Percentiles rank a stretch among this genome's conserved stretches.
Conservation (phyloP, 2,113 vertebrate species). For the Chaetodon auriga region DNA sequence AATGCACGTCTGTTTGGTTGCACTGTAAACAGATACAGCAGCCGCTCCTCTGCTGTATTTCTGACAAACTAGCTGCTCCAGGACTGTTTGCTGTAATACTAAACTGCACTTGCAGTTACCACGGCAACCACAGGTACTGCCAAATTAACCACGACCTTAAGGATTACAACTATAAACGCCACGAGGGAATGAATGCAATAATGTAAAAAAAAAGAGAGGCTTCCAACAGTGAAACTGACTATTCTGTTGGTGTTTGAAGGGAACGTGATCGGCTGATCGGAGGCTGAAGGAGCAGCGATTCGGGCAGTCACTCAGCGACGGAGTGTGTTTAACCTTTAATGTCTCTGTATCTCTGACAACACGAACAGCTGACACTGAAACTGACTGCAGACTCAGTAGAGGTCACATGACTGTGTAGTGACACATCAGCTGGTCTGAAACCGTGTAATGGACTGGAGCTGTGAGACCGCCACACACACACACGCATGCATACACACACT, state of each 20-base stretch:
- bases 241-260: neutral
- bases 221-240: neutral
- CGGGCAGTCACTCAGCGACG: neutral
- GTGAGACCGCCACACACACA: constrained; percentile 38
- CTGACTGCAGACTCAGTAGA: constrained; percentile 19
- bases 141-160: neutral
- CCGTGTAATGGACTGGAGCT: constrained; percentile 62
- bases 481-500: constrained; percentile 26
- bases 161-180: neutral
- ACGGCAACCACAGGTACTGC: neutral
- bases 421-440: constrained; percentile 61
- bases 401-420: constrained; percentile 64
- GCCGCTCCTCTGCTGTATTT: neutral
- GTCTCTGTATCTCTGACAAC: constrained; percentile 19
- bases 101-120: too few relatives aligned
- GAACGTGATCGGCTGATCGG: constrained; percentile 14
- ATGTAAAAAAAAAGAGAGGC: too few relatives aligned
- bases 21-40: neutral
- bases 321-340: constrained; percentile 51
- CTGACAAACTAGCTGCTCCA: neutral
- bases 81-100: too few relatives aligned
- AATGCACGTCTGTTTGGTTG: neutral
- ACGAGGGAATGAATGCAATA: neutral
- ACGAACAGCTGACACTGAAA: constrained; percentile 49
- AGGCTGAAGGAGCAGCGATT: neutral